Conservation (phyloP, 1,140 invertebrate species). For the Aphelenchoides besseyi region DNA sequence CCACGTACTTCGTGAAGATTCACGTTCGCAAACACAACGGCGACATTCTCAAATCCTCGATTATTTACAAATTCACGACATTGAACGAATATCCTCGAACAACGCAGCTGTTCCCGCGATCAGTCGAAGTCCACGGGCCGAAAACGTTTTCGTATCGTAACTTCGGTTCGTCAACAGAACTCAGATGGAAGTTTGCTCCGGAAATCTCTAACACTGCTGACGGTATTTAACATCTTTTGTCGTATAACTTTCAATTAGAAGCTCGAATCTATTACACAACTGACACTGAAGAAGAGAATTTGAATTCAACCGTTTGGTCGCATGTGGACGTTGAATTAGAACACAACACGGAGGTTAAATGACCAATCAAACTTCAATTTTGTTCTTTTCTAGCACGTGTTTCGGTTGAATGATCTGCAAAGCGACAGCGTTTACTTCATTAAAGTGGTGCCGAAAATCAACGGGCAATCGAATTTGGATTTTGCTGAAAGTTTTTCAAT, state of each 20-base stretch:
- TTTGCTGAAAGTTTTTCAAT: conserved; percentile 10
- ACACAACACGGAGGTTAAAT: neutral
- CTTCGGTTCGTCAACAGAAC: neutral
- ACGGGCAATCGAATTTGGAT: conserved; percentile 1
- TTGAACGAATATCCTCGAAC: conserved; percentile 26
- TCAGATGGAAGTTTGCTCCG: conserved; percentile 1
- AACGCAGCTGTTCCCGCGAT: neutral
- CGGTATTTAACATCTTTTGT: neutral
- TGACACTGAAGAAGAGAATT: conserved; percentile 6
- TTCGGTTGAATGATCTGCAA: neutral
- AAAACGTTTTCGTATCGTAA: conserved; percentile 15
- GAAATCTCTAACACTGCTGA: neutral
- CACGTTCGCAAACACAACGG: conserved; percentile 51
- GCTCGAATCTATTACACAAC: conserved; percentile 16
- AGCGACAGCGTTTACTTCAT: conserved; percentile 12
- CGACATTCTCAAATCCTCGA: conserved; percentile 44
- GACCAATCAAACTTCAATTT: neutral
- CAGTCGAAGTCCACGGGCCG: conserved; percentile 10
- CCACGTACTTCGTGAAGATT: conserved; percentile 58
- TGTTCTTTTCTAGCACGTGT: neutral
- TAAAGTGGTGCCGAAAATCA: conserved; percentile 7
- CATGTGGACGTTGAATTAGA: neutral
- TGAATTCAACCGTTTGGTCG: conserved; percentile 15
- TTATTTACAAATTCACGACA: conserved; percentile 57
- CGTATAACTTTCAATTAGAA: conserved; percentile 12